Percentiles rank a stretch among this genome's conserved stretches.
Conservation (phyloP, 53 echinoderm and acorn worm species). For the Hippasteria phrygiana region DNA sequence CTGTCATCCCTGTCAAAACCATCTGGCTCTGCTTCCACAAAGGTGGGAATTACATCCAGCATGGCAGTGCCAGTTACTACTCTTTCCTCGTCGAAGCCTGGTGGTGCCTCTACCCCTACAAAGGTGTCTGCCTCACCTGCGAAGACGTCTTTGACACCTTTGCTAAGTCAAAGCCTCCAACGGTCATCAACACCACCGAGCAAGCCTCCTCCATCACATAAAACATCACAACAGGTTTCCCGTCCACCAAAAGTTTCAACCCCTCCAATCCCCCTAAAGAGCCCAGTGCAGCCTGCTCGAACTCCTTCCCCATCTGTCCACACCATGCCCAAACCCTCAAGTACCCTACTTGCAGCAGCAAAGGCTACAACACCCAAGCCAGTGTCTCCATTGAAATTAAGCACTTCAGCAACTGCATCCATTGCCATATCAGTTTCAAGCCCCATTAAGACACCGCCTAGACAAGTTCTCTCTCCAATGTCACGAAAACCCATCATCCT, state of each 20-base stretch:
- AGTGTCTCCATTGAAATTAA: slow-evolving; percentile 42
- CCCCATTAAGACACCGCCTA: slow-evolving; percentile 73
- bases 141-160: slow-evolving; percentile 17
- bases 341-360: slow-evolving; percentile 3
- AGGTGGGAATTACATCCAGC: slow-evolving; percentile 28
- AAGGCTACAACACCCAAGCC: slow-evolving; percentile 60
- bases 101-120: background rate
- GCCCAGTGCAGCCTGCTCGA: slow-evolving; percentile 30
- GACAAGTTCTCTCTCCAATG: slow-evolving; percentile 67
- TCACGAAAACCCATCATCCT: slow-evolving; percentile 85
- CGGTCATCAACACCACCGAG: slow-evolving; percentile 47
- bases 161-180: slow-evolving; percentile 23
- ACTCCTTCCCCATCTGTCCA: slow-evolving; percentile 46
- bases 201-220: slow-evolving; percentile 25
- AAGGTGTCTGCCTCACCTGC: slow-evolving; percentile 46
- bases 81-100: background rate
- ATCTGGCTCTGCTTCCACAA: background rate
- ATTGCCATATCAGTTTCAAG: slow-evolving; percentile 57
- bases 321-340: slow-evolving; percentile 16
- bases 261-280: slow-evolving; percentile 51
- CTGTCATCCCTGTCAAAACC: slow-evolving; percentile 44
- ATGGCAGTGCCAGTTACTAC: background rate
- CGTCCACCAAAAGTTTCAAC: slow-evolving; percentile 62
- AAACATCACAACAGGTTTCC: slow-evolving; percentile 47
- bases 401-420: background rate